phyloP scores from a whole-genome alignment of 1,140 invertebrate genomes.

The Zaprionus gabonicus region DNA sequence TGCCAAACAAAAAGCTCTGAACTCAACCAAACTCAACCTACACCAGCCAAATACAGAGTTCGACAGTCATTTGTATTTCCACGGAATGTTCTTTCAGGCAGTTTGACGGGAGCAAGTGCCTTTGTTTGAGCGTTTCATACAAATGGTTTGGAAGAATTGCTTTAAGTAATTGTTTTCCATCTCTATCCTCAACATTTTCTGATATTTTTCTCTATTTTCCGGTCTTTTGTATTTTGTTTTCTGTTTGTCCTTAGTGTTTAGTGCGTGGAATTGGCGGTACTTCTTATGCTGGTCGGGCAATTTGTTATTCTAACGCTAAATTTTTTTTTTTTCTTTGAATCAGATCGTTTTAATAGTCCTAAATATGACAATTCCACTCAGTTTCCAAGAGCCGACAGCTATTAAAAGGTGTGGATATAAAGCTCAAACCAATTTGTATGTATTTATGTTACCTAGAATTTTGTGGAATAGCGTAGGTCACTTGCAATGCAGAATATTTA shows the following conservation, averaged over 20 bases:
- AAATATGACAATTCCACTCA: neutral
- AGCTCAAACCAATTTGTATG: no score
- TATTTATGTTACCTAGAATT: neutral
- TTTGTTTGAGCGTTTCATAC: slow-evolving; percentile 79
- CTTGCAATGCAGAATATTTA: no score
- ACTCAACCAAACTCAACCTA: slow-evolving; percentile 3
- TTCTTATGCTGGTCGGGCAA: slow-evolving; percentile 2
- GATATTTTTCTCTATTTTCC: slow-evolving; percentile 36
- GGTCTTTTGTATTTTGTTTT: neutral
- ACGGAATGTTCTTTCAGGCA: slow-evolving; percentile 51
- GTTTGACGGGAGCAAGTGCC: slow-evolving; percentile 63
- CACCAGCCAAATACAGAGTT: slow-evolving; percentile 48
- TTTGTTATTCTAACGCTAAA: neutral
- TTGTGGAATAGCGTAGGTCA: neutral
- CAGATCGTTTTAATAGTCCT: slow-evolving; percentile 3
- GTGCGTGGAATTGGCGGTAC: neutral
- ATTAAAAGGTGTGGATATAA: neutral
- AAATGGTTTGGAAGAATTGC: slow-evolving; percentile 82
- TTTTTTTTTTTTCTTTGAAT: neutral
- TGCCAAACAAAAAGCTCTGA: slow-evolving; percentile 40
- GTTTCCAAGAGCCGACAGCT: neutral
- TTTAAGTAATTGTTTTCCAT: slow-evolving; percentile 78
- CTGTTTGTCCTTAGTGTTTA: slow-evolving; percentile 5
- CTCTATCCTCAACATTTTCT: slow-evolving; percentile 42
- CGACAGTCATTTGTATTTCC: slow-evolving; percentile 51